A percentile compares a stretch with the other conserved stretches of the same genome.
Conservation (phyloP, 2,113 vertebrate genomes). For the Percopsis transmontana region DNA sequence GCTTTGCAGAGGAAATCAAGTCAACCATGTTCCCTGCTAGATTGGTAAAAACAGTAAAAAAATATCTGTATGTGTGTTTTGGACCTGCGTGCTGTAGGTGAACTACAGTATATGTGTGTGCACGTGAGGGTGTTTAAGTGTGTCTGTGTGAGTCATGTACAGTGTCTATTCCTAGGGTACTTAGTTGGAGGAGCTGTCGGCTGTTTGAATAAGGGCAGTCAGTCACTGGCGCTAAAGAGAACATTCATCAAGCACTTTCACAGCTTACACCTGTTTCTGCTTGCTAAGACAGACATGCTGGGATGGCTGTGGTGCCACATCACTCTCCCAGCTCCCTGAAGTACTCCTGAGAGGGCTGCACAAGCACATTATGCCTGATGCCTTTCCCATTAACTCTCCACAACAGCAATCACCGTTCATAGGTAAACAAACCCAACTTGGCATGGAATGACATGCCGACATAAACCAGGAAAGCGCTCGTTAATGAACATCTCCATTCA, state of each 20-base stretch:
- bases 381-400: conserved; percentile 56
- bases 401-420: conserved; percentile 43
- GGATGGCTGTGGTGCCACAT: conserved; percentile 58
- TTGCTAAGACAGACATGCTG: conserved; percentile 67
- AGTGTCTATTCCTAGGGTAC: conserved; percentile 62
- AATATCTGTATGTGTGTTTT: not conserved
- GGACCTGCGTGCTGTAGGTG: conserved; percentile 2
- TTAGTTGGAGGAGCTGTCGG: conserved; percentile 70
- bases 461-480: conserved; percentile 10
- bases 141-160: conserved; percentile 56
- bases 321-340: conserved; percentile 58
- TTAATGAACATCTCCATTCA: conserved; percentile 25
- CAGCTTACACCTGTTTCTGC: conserved; percentile 76
- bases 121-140: conserved; percentile 2
- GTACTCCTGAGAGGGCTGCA: conserved; percentile 51
- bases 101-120: not conserved
- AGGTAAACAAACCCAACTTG: conserved; percentile 54
- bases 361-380: conserved; percentile 47
- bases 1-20: too few relatives aligned
- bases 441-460: conserved; percentile 3
- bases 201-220: conserved; percentile 75
- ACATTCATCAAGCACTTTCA: conserved; percentile 72
- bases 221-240: conserved; percentile 75
- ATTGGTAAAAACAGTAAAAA: too few relatives aligned
- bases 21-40: too few relatives aligned